phyloP scores from a whole-genome alignment of 2,888 invertebrate species.

The Platerodrilus igneus region DNA sequence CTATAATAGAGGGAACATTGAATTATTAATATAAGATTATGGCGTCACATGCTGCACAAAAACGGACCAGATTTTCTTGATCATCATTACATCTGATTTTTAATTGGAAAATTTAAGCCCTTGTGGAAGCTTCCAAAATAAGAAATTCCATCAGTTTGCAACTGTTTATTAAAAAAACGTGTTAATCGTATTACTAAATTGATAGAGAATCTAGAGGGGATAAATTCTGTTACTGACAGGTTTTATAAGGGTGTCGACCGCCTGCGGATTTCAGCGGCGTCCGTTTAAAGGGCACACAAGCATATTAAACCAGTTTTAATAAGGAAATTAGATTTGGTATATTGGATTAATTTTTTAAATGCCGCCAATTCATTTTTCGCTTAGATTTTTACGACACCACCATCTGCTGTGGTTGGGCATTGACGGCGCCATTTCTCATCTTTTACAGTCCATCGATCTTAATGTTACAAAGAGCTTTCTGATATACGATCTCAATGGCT shows the following conservation, averaged over 20 bases:
- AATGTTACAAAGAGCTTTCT: conserved; percentile 20
- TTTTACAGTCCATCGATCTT: conserved; percentile 25
- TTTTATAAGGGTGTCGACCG: conserved; percentile 47
- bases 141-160: conserved; percentile 45
- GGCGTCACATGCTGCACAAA: conserved; percentile 25
- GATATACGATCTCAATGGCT: conserved; percentile 23
- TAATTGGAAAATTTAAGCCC: no score
- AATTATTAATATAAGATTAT: conserved; percentile 51
- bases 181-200: conserved; percentile 47
- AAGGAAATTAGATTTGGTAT: conserved; percentile 13
- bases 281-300: conserved; percentile 21
- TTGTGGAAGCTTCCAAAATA: no score
- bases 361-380: conserved; percentile 4
- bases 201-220: conserved; percentile 34
- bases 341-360: not conserved
- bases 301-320: conserved; percentile 11
- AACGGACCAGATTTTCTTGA: conserved; percentile 19
- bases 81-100: conserved; percentile 19
- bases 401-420: conserved; percentile 36
- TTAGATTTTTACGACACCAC: conserved; percentile 31
- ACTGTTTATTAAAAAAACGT: conserved; percentile 43
- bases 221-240: conserved; percentile 44
- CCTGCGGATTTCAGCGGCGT: conserved; percentile 42
- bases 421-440: conserved; percentile 33
- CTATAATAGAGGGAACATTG: conserved; percentile 50